Evolutionary conservation across 30 jellyfish, hydroid and myxozoan species (phyloP).

Genomic region (Cassiopea xamachana): DNA sequence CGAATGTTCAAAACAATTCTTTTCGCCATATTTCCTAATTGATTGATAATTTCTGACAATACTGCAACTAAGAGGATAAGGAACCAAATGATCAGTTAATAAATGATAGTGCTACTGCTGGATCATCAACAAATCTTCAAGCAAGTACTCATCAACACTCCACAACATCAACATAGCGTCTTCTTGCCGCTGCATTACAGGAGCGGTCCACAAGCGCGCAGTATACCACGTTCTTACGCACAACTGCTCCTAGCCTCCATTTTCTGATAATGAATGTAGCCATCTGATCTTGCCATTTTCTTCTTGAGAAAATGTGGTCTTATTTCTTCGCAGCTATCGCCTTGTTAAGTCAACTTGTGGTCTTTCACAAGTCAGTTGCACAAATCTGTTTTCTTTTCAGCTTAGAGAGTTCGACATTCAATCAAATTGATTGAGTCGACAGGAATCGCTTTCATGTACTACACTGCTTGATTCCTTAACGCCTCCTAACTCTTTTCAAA

Average conservation of each 20-base stretch:
- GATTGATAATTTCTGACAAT: not conserved
- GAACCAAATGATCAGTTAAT: not conserved
- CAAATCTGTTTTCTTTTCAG: conserved; percentile 30
- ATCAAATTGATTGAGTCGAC: not conserved
- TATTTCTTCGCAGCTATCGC: conserved; percentile 6
- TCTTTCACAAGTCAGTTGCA: not conserved
- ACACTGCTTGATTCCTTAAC: conserved; percentile 14
- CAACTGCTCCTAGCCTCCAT: not conserved
- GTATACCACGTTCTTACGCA: not conserved
- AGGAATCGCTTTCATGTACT: not conserved
- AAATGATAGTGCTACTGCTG: not conserved
- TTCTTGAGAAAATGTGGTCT: conserved; percentile 2
- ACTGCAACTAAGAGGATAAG: not conserved
- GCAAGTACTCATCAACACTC: not conserved
- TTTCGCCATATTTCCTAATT: not conserved
- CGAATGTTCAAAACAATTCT: conserved; percentile 57
- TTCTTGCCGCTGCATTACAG: not conserved
- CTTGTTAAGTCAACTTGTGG: conserved; percentile 32
- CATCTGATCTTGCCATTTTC: not conserved
- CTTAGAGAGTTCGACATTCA: not conserved
- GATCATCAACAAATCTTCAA: not conserved
- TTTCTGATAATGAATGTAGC: not conserved
- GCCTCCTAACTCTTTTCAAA: not conserved
- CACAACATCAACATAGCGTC: not conserved
- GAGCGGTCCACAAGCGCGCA: not conserved